Conservation (phyloP, 2,113 vertebrate genomes). For the Nycticebus coucang region DNA sequence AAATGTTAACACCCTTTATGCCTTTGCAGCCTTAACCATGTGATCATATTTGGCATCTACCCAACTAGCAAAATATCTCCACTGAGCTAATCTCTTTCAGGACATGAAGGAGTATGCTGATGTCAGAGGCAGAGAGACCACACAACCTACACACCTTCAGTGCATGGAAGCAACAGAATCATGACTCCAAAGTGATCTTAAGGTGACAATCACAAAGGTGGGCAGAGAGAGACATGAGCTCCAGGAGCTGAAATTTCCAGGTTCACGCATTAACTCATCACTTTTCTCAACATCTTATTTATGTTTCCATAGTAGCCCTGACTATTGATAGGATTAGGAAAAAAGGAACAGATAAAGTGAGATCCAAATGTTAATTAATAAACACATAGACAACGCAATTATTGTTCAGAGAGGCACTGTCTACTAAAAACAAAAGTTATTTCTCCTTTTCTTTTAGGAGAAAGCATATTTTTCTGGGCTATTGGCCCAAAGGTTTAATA, state of each 20-base stretch:
- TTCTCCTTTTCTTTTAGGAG: not conserved
- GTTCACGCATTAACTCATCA: not conserved
- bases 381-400: not conserved
- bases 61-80: not conserved
- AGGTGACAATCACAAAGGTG: not conserved
- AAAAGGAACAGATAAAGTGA: not conserved
- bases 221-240: not conserved
- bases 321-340: not conserved
- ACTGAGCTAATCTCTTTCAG: not conserved
- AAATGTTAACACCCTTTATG: not conserved
- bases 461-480: not conserved
- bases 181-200: not conserved
- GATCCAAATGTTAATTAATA: not conserved
- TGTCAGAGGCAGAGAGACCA: not conserved
- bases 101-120: not conserved
- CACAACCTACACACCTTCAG: no score
- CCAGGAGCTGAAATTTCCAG: not conserved
- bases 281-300: not conserved
- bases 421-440: not conserved
- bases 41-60: not conserved
- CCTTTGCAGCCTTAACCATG: not conserved
- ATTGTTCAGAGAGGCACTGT: not conserved
- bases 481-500: not conserved
- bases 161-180: not conserved
- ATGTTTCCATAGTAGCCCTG: not conserved